Conservation (phyloP, 2,888 invertebrate species). For the Griposia aprilina region DNA sequence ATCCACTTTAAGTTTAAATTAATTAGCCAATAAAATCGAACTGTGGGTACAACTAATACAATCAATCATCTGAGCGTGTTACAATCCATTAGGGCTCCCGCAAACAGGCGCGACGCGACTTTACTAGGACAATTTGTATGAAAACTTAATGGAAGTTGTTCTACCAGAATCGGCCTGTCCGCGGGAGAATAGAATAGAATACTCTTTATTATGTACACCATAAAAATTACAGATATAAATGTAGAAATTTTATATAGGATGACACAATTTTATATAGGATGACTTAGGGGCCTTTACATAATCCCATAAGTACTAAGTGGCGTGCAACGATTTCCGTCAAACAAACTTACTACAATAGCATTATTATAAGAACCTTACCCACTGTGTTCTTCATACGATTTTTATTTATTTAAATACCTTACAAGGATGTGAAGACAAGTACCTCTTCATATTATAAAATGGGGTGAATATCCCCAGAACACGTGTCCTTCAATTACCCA, state of each 20-base stretch:
- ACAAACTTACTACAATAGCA: neutral
- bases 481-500: slow-evolving; percentile 10
- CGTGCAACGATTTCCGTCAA: neutral
- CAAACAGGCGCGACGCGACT: no score
- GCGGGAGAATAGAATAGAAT: no score
- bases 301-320: neutral
- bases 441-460: neutral
- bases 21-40: neutral
- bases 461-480: slow-evolving; percentile 9
- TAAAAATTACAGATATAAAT: no score
- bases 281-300: neutral
- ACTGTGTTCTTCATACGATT: neutral
- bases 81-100: neutral
- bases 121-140: no score
- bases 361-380: neutral
- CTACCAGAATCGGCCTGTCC: no score
- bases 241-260: no score
- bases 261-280: no score
- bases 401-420: neutral
- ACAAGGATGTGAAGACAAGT: neutral
- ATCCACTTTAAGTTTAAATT: neutral
- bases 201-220: no score
- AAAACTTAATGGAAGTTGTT: no score
- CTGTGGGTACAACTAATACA: neutral
- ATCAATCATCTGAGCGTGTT: neutral